phyloP scores from a whole-genome alignment of 2,797 vertebrate species.

The Meda fulgida region DNA sequence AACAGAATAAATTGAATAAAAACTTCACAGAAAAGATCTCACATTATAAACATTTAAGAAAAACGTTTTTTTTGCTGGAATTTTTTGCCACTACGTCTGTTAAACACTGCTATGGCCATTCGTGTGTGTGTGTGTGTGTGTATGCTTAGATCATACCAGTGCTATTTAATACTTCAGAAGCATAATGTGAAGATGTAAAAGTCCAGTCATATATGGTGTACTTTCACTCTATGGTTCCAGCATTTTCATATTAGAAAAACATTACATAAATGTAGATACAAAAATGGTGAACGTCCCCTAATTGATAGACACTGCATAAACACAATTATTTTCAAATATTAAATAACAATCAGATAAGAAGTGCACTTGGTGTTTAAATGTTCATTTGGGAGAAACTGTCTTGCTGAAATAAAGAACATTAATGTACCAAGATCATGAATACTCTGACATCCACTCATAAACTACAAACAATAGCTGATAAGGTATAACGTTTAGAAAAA shows the following conservation, averaged over 20 bases:
- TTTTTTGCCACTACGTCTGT: neutral
- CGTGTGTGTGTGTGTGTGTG: neutral
- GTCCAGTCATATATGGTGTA: neutral
- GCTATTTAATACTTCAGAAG: neutral
- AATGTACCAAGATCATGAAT: neutral
- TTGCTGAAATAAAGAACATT: neutral
- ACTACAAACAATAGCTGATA: slow-evolving; percentile 27
- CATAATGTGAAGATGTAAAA: neutral
- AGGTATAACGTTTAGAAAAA: slow-evolving; percentile 9
- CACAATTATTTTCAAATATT: neutral
- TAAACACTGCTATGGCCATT: neutral
- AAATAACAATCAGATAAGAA: slow-evolving; percentile 19
- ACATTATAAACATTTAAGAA: slow-evolving; percentile 41
- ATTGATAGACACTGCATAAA: neutral
- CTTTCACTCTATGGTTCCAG: neutral
- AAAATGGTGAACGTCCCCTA: neutral
- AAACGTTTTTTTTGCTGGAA: neutral
- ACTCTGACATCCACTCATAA: neutral
- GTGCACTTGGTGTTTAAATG: slow-evolving; percentile 24
- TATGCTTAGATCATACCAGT: neutral
- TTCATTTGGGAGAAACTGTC: neutral
- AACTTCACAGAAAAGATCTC: slow-evolving; percentile 54
- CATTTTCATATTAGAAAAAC: neutral
- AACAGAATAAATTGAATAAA: neutral
- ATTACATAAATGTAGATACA: slow-evolving; percentile 5